phyloP scores from a whole-genome alignment of 2,113 vertebrate genomes.

The Dicentrarchus labrax region DNA sequence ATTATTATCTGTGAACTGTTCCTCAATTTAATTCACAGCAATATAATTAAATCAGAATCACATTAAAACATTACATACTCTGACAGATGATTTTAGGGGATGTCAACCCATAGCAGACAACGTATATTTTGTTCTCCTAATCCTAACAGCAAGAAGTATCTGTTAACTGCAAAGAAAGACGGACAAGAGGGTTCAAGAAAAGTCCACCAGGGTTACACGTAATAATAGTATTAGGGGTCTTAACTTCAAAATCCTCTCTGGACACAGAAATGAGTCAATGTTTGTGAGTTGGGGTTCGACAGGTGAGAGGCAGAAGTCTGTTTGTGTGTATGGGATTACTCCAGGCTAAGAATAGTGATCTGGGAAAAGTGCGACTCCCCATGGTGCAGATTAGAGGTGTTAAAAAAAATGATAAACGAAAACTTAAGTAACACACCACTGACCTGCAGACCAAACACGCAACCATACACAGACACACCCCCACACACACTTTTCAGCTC shows the following conservation, averaged over 20 bases:
- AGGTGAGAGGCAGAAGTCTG: conserved; percentile 34
- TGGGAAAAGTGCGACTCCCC: conserved; percentile 43
- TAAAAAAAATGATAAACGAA: conserved; percentile 30
- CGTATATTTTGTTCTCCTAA: not conserved
- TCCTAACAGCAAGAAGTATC: not conserved
- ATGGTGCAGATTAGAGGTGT: conserved; percentile 33
- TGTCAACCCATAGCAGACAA: not conserved
- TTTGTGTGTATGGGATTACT: conserved; percentile 64
- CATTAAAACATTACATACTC: not conserved
- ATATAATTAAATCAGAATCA: not conserved
- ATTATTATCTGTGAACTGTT: not conserved
- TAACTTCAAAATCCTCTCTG: not conserved
- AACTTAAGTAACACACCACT: conserved; percentile 23
- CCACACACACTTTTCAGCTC: not conserved
- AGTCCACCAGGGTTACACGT: not conserved
- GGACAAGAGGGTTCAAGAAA: not conserved
- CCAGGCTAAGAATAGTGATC: conserved; percentile 60
- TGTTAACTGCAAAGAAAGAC: not conserved
- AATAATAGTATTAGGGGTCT: not conserved
- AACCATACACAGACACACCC: not conserved
- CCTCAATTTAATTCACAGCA: not conserved
- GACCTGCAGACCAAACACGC: conserved; percentile 28
- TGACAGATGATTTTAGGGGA: not conserved
- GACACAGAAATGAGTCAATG: not conserved
- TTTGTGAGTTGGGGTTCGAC: conserved; percentile 4